A percentile compares a stretch with the other conserved stretches of the same genome.
Evolutionary conservation across 2,888 invertebrate species (phyloP).

Genomic region (Drosophila lutescens): DNA sequence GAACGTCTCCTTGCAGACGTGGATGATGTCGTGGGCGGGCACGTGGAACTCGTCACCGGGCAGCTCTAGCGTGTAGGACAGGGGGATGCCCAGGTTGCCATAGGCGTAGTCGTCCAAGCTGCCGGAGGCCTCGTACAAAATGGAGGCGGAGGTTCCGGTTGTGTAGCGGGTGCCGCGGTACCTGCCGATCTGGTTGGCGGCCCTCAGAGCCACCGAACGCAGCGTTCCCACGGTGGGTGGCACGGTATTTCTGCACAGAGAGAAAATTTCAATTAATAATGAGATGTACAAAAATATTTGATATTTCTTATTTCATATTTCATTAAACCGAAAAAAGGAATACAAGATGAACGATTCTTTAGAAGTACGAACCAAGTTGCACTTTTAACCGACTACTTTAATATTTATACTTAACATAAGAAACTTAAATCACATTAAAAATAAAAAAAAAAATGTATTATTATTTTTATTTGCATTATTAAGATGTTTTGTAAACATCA

Average conservation of each 20-base stretch:
- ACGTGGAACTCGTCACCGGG: slow-evolving; percentile 86
- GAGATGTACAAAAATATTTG: not conserved
- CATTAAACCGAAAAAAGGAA: no score
- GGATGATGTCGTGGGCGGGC: slow-evolving; percentile 80
- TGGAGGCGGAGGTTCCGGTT: slow-evolving; percentile 85
- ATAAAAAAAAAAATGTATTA: no score
- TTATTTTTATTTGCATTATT: no score
- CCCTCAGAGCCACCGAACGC: slow-evolving; percentile 81
- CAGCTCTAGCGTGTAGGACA: slow-evolving; percentile 88
- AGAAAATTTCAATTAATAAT: not conserved
- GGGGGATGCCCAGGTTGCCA: slow-evolving; percentile 85
- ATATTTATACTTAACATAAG: no score
- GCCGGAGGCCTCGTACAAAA: slow-evolving; percentile 87
- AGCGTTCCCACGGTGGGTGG: slow-evolving; percentile 81
- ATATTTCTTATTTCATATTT: no score
- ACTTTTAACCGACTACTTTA: no score
- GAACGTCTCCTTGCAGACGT: slow-evolving; percentile 84
- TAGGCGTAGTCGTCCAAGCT: slow-evolving; percentile 89
- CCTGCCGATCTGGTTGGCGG: slow-evolving; percentile 83
- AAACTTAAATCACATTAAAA: no score
- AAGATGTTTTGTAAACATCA: not conserved
- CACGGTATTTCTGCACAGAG: slow-evolving; percentile 70
- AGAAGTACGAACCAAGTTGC: no score
- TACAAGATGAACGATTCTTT: no score
- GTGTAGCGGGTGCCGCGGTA: slow-evolving; percentile 84